phyloP scores from a whole-genome alignment of 1,140 invertebrate species.

The Neodiprion virginianus region DNA sequence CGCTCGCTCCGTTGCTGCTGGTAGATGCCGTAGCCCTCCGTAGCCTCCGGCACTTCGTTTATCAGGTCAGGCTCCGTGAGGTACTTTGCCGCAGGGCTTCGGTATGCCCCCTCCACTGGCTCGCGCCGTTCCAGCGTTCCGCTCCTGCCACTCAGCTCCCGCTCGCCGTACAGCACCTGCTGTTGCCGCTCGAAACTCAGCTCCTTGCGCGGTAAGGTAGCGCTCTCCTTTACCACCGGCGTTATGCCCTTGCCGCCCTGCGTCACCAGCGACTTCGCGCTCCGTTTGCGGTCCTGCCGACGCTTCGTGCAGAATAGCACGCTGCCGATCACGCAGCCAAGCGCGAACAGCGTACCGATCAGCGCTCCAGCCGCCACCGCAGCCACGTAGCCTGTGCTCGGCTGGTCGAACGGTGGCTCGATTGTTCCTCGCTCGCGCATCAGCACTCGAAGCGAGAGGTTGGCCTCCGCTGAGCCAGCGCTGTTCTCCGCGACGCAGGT shows the following conservation, averaged over 20 bases:
- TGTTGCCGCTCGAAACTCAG: conserved; percentile 27
- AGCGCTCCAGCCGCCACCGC: conserved; percentile 50
- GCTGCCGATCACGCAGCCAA: conserved; percentile 48
- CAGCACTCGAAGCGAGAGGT: conserved; percentile 73
- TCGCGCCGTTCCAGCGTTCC: conserved; percentile 45
- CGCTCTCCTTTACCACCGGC: conserved; percentile 44
- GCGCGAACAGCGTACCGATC: conserved; percentile 48
- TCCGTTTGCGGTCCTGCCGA: conserved; percentile 44
- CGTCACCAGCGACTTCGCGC: conserved; percentile 42
- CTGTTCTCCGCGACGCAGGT: conserved; percentile 83
- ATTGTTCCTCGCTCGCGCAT: conserved; percentile 46
- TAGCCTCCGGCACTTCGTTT: conserved; percentile 50
- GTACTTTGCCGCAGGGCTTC: conserved; percentile 47
- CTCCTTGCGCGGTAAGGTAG: conserved; percentile 17
- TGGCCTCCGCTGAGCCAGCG: conserved; percentile 76
- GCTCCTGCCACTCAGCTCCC: conserved; percentile 39
- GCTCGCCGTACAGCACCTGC: conserved; percentile 44
- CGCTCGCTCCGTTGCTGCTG: conserved; percentile 32
- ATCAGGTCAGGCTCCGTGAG: conserved; percentile 56
- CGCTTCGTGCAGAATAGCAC: conserved; percentile 50
- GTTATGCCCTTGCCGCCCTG: conserved; percentile 49
- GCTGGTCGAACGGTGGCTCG: conserved; percentile 45
- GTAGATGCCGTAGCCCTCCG: conserved; percentile 38
- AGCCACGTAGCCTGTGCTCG: conserved; percentile 45
- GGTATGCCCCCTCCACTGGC: conserved; percentile 34